phyloP scores from a whole-genome alignment of 2,888 invertebrate genomes.

The Cephus nigrinus region DNA sequence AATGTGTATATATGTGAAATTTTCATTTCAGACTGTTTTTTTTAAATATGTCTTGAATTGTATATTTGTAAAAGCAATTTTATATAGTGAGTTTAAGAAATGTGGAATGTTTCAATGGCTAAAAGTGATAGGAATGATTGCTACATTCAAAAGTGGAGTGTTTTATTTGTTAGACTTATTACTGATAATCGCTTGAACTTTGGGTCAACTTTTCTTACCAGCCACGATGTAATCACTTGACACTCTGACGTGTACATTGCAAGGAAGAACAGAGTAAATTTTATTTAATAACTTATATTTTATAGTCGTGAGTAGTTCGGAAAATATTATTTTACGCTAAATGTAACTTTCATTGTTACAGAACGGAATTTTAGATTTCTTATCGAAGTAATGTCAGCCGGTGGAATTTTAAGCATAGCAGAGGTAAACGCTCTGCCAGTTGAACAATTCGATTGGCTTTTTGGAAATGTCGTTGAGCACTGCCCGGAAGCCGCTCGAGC shows the following conservation, averaged over 20 bases:
- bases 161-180: not conserved
- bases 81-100: not conserved
- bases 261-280: not conserved
- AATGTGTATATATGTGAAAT: too few relatives aligned
- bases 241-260: not conserved
- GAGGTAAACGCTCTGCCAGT: slow-evolving; percentile 70
- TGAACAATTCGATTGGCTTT: slow-evolving; percentile 71
- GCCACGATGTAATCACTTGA: not conserved
- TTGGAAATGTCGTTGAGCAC: slow-evolving; percentile 75
- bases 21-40: not conserved
- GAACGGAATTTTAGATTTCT: not conserved
- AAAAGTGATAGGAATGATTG: too few relatives aligned
- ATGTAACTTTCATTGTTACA: not conserved
- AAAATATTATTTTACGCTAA: not conserved
- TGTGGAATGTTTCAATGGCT: not conserved
- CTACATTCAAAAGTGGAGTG: not conserved
- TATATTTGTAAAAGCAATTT: not conserved
- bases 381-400: slow-evolving; percentile 28
- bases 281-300: not conserved
- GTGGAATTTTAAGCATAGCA: slow-evolving; percentile 60
- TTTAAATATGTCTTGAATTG: not conserved
- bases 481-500: slow-evolving; percentile 69
- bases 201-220: not conserved
- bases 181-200: not conserved
- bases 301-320: not conserved